Conservation (phyloP, 1,140 invertebrate genomes). For the Scaptodrosophila lebanonensis region DNA sequence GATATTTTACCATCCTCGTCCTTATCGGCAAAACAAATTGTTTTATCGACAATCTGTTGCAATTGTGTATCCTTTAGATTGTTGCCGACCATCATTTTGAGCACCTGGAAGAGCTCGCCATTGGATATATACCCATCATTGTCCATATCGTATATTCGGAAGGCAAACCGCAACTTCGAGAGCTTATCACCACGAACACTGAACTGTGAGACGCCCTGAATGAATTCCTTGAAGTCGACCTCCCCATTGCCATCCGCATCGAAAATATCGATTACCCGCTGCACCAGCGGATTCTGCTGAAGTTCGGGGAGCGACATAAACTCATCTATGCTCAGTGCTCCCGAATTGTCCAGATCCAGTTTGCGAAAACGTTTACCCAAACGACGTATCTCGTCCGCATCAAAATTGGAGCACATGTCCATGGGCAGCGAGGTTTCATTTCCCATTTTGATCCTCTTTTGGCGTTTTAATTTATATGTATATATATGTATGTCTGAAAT, state of each 20-base stretch:
- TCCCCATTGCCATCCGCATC: constrained; percentile 99
- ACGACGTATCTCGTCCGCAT: constrained; percentile 98
- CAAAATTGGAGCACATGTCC: constrained; percentile 99
- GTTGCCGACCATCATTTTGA: constrained; percentile 99
- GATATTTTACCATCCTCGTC: constrained; percentile 98
- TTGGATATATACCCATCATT: constrained; percentile 99
- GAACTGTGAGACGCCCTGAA: constrained; percentile 99
- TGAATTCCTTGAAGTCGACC: constrained; percentile 93
- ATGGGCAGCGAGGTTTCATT: constrained; percentile 98
- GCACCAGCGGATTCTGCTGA: constrained; percentile 98
- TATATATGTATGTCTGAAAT: constrained; percentile 18
- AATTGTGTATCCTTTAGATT: constrained; percentile 96
- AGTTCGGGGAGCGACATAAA: constrained; percentile 99
- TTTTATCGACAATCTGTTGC: constrained; percentile 98
- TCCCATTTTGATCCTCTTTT: constrained; percentile 80
- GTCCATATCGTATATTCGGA: constrained; percentile 99
- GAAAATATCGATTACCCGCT: constrained; percentile 99
- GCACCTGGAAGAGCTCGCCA: constrained; percentile 96
- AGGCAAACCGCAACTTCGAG: constrained; percentile 97
- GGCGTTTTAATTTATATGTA: constrained; percentile 30
- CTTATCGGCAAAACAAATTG: constrained; percentile 96
- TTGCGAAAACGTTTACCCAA: constrained; percentile 98
- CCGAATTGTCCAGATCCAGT: constrained; percentile 97
- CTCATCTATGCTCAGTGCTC: constrained; percentile 97
- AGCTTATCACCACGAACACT: constrained; percentile 99